Evolutionary conservation across 2,888 invertebrate species (phyloP), one percentile per base, ranked within the genome.

Genomic region (Gandaritis pyraliata): DNA sequence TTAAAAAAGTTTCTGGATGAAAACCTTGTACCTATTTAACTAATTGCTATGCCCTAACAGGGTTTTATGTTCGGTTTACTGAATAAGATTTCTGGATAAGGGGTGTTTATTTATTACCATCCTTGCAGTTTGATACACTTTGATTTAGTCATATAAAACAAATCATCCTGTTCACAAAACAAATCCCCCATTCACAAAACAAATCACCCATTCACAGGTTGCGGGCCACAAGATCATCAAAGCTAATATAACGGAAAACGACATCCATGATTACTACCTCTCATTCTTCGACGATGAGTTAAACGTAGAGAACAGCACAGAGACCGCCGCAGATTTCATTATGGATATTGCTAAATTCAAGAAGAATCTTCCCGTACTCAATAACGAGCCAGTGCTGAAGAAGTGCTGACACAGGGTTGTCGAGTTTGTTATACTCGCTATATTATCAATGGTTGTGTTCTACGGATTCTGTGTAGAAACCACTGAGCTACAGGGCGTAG

Each of bases 171-270:
- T n/a, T n/a, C n/a, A n/a, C n/a, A n/a, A n/a, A n/a, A n/a, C n/a
- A n/a, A n/a, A 23, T 23, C 57, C 51, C 52, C 8, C 8, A 8
- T 33, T 33, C 33, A 0, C 69, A 90, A n/a, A n/a, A n/a, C n/a
- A n/a, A n/a, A 23, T 23, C 57, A 50, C 52, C 8, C 8, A 8
- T 33, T 33, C 33, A 0, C 69, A 90, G 88, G 72, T 92, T 60
- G 84, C 86, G 77, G 92, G 92, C 23, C 82, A 90, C 77, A 81
- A 83, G 58, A 68, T 75, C 0, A 73, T 69, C 41, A 13, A 39
- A 1, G 47, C 33, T 6, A 51, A 39, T 29, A 11, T 8, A 0
- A 72, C 36, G 66, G 71, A 29, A 65, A 67, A 72, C 67, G 58
- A 53, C 43, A 36, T 50, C 58, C 12, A 81, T 53, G 70, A 78